A percentile compares a stretch with the other conserved stretches of the same genome.
Conservation (phyloP, 2,888 invertebrate genomes). For the Acheta domesticus region DNA sequence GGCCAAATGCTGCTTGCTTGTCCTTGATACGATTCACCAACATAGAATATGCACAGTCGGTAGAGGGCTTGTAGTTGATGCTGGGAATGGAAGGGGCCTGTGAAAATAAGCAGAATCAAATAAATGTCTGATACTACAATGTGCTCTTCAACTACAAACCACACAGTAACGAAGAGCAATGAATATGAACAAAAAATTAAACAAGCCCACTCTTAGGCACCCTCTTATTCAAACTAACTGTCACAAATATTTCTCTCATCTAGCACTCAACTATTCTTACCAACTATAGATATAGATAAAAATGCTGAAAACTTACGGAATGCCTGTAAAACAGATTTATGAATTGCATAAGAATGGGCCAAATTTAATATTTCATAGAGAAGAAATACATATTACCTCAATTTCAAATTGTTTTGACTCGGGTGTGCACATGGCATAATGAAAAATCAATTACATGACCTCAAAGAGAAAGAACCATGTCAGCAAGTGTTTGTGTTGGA, state of each 20-base stretch:
- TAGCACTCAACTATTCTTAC: neutral
- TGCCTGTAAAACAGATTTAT: neutral
- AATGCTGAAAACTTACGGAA: neutral
- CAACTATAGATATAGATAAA: neutral
- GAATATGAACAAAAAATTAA: neutral
- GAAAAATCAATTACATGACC: neutral
- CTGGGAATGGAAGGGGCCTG: constrained; percentile 59
- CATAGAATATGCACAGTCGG: constrained; percentile 84
- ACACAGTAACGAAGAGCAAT: neutral
- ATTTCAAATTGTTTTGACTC: neutral
- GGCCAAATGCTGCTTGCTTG: constrained; percentile 44
- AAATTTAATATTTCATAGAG: neutral
- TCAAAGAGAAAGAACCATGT: neutral
- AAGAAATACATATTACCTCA: neutral
- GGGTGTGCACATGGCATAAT: neutral
- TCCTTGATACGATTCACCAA: constrained; percentile 82
- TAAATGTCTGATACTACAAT: neutral
- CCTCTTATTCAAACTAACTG: neutral
- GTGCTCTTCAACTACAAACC: neutral
- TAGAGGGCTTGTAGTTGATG: constrained; percentile 75
- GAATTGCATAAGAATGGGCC: neutral
- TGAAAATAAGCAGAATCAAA: constrained; percentile 39
- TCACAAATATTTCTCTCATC: constrained; percentile 9
- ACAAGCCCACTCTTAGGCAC: neutral
- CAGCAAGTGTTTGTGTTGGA: neutral